These are phyloP conservation scores for Melopsittacus undulatus DNA, from an alignment of 2,797 vertebrate genomes.

Conservation along the genomic window DNA sequence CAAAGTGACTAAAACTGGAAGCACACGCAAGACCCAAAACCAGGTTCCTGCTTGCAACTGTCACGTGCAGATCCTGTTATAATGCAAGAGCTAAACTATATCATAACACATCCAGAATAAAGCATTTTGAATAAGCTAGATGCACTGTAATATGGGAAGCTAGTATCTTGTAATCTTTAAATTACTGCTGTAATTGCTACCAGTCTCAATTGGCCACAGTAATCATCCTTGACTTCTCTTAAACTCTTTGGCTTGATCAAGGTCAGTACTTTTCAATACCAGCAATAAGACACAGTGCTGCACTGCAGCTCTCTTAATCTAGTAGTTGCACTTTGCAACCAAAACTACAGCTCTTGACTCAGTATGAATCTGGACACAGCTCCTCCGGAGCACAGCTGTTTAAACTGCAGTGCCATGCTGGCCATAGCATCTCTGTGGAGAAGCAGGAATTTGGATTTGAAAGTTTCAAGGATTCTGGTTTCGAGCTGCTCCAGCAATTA, in stretches of 20 bases:
- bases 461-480: not conserved
- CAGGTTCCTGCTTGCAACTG: not conserved
- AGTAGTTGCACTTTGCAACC: no score
- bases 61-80: accelerated
- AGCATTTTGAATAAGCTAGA: not conserved
- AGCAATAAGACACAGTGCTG: accelerated
- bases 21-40: accelerated
- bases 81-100: no score
- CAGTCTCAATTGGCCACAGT: not conserved
- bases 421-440: accelerated
- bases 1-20: not conserved
- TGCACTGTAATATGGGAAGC: accelerated
- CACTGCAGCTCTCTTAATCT: accelerated
- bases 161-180: not conserved
- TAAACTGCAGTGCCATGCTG: accelerated
- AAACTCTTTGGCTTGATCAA: not conserved
- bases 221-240: not conserved
- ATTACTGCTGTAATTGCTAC: not conserved
- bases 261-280: not conserved
- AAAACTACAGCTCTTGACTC: accelerated
- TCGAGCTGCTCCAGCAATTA: not conserved
- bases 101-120: accelerated
- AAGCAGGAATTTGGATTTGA: not conserved
- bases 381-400: accelerated
- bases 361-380: accelerated